Evolutionary conservation across 2,888 invertebrate genomes (phyloP).

Genomic region (Psylliodes chrysocephalus): DNA sequence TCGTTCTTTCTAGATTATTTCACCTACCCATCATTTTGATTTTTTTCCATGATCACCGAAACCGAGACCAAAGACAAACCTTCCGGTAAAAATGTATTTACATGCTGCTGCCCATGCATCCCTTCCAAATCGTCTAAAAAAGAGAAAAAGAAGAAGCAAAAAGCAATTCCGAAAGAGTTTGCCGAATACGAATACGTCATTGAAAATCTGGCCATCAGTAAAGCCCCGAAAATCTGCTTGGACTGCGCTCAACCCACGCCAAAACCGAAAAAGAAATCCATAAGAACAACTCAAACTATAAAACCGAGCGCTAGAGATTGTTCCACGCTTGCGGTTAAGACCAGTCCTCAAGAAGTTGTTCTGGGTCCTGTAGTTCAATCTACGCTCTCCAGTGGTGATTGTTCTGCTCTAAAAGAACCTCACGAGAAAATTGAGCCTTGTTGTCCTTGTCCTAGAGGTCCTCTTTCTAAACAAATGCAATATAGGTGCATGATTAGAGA

Average conservation of each 20-base stretch:
- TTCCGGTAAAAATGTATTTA: constrained; percentile 14
- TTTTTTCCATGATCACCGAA: not conserved
- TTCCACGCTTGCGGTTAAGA: constrained; percentile 15
- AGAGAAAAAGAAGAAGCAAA: too few relatives aligned
- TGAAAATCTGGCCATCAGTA: constrained; percentile 47
- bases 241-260: constrained; percentile 29
- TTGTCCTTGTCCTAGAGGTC: not conserved
- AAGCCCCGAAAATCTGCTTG: constrained; percentile 45
- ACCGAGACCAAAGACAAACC: constrained; percentile 15
- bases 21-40: too few relatives aligned
- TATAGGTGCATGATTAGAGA: constrained; percentile 3
- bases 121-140: too few relatives aligned
- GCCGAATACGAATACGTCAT: constrained; percentile 49
- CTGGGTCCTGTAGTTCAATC: constrained; percentile 27
- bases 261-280: constrained; percentile 9
- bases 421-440: not conserved
- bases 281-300: constrained; percentile 30
- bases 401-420: not conserved
- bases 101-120: constrained; percentile 40
- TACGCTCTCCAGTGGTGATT: not conserved
- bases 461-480: not conserved
- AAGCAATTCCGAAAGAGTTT: too few relatives aligned
- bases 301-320: constrained; percentile 12
- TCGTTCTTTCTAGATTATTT: too few relatives aligned
- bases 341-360: constrained; percentile 16